Conservation (phyloP, 1,140 invertebrate genomes). For the Leptoteleia sp. region DNA sequence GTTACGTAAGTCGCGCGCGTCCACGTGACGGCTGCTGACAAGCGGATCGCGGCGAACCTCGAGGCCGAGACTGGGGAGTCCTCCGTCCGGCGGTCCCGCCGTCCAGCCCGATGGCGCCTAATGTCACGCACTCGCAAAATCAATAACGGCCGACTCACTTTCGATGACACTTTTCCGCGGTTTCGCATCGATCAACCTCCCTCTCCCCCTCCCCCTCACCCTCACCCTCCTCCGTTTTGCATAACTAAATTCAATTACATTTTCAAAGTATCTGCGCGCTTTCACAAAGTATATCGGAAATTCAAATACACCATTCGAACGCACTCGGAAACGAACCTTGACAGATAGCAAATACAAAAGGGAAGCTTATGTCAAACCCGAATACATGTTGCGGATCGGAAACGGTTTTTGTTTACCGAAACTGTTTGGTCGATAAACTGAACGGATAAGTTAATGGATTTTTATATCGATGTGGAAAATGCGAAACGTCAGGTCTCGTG, state of each 20-base stretch:
- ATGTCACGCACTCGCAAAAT: slow-evolving; percentile 41
- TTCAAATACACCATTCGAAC: not conserved
- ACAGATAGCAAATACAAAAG: too few relatives aligned
- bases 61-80: slow-evolving; percentile 10
- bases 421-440: too few relatives aligned
- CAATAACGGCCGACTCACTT: slow-evolving; percentile 32
- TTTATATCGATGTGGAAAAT: too few relatives aligned
- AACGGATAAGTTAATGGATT: too few relatives aligned
- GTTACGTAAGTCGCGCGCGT: slow-evolving; percentile 37
- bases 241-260: slow-evolving; percentile 3
- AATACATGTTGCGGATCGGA: too few relatives aligned
- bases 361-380: too few relatives aligned
- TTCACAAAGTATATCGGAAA: not conserved
- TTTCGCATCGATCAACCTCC: not conserved
- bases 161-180: not conserved
- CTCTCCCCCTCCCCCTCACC: too few relatives aligned
- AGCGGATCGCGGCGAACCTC: slow-evolving; percentile 16
- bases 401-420: too few relatives aligned
- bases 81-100: not conserved
- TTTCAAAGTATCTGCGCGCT: too few relatives aligned
- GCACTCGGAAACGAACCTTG: too few relatives aligned
- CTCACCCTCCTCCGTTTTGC: not conserved
- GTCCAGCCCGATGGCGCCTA: slow-evolving; percentile 26
- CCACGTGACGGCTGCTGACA: slow-evolving; percentile 46
- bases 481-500: too few relatives aligned